phyloP scores from a whole-genome alignment of 1,140 invertebrate species.

The Drosophila ohnishii region DNA sequence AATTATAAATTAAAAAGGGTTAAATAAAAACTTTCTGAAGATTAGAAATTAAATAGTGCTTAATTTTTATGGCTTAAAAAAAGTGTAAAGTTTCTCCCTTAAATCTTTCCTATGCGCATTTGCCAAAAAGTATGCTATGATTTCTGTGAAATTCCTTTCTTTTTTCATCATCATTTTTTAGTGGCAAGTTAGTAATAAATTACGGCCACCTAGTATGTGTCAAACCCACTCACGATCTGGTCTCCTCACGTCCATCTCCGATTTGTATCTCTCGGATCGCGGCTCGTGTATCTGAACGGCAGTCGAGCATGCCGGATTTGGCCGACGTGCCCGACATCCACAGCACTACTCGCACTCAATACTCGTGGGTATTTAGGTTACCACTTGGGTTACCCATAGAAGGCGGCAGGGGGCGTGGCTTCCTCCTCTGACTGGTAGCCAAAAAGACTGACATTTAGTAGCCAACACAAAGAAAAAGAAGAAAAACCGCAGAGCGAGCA shows the following conservation, averaged over 20 bases:
- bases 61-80: not conserved
- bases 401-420: constrained; percentile 3
- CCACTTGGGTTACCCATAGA: constrained; percentile 8
- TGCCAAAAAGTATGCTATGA: not conserved
- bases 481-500: constrained; percentile 9
- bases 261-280: constrained; percentile 24
- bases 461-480: not conserved
- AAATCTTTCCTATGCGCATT: not conserved
- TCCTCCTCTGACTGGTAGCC: constrained; percentile 23
- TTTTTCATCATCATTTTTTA: not conserved
- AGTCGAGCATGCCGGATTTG: constrained; percentile 31
- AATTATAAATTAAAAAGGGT: no score
- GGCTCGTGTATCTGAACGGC: constrained; percentile 27
- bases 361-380: constrained; percentile 28
- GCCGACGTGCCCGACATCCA: constrained; percentile 14
- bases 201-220: not conserved
- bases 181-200: not conserved
- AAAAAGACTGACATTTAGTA: constrained; percentile 12
- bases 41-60: no score
- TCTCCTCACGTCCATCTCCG: constrained; percentile 29
- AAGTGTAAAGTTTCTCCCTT: not conserved
- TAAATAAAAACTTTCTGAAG: no score
- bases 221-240: constrained; percentile 4
- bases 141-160: not conserved
- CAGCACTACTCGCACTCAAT: not conserved